Base-by-base conservation (phyloP, 1,140 invertebrate genomes). In the Musca vetustissima region DNA sequence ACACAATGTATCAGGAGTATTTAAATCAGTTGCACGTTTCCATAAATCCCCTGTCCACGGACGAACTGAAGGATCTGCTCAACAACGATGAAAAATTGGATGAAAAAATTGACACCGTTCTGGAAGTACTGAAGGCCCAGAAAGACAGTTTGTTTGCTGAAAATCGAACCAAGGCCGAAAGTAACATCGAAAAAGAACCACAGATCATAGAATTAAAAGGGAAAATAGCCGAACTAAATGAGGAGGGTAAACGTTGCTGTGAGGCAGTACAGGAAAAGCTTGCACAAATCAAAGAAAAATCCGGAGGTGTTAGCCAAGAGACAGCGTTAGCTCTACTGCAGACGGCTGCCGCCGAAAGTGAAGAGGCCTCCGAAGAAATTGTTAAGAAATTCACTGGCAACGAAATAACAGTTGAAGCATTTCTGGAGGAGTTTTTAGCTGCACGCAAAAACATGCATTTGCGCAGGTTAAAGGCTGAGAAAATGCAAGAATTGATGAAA, bases 61-160 rank as follows among this genome's bases (percentile, higher is more conserved):
- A 93, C 32, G 92, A 96, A 82, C 81, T 96, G 1, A 92, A 94
- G 81, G 89, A 91, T 81, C 86, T 96, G 68, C 83, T 96, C 13
- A 93, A 95, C 75, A 87, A 95, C 80, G 93, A 96, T 76, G 85
- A 86, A 6, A 94, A 93, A 84, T 88, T 96, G 72, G 91, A 95
- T 75, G 86, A 89, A 48, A 86, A 95, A 47, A 85, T 96, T 1
- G 89, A 90, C 78, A 89, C 85, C 75, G 76, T 78, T 17, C 86
- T 94, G 1, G 91, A 93, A 80, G 88, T 90, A 67, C 85, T 93
- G 72, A 91, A 92, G 77, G 86, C 87, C 13, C 93, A 96, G 74
- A 94, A 94, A 73, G 92, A 95, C 80, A 89, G 90, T 81, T 83
- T 96, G 55, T 89, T 96, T 75, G 92, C 91, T 2, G 91, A 90